A percentile compares a stretch with the other conserved stretches of the same genome.
These are phyloP conservation scores for Temnopleurus reevesii DNA, from an alignment of 53 echinoderm and acorn worm species.

Conservation along the genomic window DNA sequence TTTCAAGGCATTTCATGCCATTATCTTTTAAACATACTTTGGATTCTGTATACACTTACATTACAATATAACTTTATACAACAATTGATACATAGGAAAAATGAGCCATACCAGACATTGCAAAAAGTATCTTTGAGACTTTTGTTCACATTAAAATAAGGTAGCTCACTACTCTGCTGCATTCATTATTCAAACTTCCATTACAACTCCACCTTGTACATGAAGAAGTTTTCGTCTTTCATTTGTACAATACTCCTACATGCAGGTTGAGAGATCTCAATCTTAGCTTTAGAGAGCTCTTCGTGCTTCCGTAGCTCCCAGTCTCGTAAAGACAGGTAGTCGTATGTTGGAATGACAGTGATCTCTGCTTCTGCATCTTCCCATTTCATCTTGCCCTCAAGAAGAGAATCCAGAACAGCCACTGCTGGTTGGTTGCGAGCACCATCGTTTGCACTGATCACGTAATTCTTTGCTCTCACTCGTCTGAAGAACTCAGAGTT, in stretches of 20 bases:
- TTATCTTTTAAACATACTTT: slow-evolving; percentile 25
- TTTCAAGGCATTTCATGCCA: slow-evolving; percentile 27
- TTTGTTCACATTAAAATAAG: background rate
- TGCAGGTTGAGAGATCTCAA: slow-evolving; percentile 89
- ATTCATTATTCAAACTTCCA: background rate
- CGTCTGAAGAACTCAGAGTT: slow-evolving; percentile 97
- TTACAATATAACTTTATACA: slow-evolving; percentile 29
- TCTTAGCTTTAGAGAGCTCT: slow-evolving; percentile 82
- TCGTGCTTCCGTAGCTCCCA: slow-evolving; percentile 86
- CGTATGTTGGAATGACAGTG: slow-evolving; percentile 94
- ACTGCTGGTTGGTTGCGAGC: slow-evolving; percentile 79
- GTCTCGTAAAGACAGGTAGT: slow-evolving; percentile 73
- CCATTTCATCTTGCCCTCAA: slow-evolving; percentile 91
- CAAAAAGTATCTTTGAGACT: slow-evolving; percentile 19
- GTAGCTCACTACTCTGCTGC: background rate
- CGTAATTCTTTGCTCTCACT: slow-evolving; percentile 89
- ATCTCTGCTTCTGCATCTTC: slow-evolving; percentile 79
- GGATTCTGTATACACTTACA: slow-evolving; percentile 15
- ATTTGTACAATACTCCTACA: slow-evolving; percentile 91
- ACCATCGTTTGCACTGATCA: slow-evolving; percentile 89
- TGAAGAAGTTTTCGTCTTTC: slow-evolving; percentile 99
- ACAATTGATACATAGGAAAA: background rate
- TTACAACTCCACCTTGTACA: slow-evolving; percentile 98
- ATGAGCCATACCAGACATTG: background rate
- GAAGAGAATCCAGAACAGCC: slow-evolving; percentile 81